Percentiles rank a stretch among this genome's conserved stretches.
Conservation (phyloP, 2,797 vertebrate species). For the Sebastes taczanowskii region DNA sequence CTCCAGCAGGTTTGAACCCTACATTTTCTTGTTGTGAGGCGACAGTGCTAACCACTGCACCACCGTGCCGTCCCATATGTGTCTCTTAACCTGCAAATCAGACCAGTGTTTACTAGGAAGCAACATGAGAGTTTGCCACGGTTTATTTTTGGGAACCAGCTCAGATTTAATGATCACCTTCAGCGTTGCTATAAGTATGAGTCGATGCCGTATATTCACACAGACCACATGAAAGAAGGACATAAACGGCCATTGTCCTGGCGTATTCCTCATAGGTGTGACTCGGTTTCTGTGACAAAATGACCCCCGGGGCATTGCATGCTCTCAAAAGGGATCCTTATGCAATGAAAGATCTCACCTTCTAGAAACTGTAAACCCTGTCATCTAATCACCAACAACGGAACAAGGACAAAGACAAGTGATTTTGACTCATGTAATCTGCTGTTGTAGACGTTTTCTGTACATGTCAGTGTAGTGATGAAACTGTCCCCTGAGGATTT, state of each 20-base stretch:
- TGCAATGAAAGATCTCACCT: conserved; percentile 43
- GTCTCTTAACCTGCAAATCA: neutral
- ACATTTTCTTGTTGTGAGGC: neutral
- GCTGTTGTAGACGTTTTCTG: conserved; percentile 17
- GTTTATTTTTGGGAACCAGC: conserved; percentile 53
- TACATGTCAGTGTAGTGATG: conserved; percentile 4
- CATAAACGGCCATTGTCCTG: conserved; percentile 36
- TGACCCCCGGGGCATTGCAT: conserved; percentile 35
- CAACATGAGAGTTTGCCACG: neutral
- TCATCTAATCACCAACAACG: conserved; percentile 44
- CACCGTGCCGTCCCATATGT: neutral
- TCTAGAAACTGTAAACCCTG: conserved; percentile 53
- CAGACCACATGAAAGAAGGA: conserved; percentile 37
- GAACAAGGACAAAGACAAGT: conserved; percentile 45
- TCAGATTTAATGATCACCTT: conserved; percentile 47
- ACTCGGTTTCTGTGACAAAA: conserved; percentile 57
- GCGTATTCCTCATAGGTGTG: conserved; percentile 41
- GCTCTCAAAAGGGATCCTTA: conserved; percentile 49
- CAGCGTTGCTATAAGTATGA: conserved; percentile 1
- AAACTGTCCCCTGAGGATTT: conserved; percentile 26
- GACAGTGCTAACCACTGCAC: neutral
- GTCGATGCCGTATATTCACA: conserved; percentile 15
- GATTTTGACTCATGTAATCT: conserved; percentile 40
- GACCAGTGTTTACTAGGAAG: neutral
- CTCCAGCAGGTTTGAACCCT: neutral